Conservation (phyloP, 2,113 vertebrate genomes). For the Ammodytes dubius region DNA sequence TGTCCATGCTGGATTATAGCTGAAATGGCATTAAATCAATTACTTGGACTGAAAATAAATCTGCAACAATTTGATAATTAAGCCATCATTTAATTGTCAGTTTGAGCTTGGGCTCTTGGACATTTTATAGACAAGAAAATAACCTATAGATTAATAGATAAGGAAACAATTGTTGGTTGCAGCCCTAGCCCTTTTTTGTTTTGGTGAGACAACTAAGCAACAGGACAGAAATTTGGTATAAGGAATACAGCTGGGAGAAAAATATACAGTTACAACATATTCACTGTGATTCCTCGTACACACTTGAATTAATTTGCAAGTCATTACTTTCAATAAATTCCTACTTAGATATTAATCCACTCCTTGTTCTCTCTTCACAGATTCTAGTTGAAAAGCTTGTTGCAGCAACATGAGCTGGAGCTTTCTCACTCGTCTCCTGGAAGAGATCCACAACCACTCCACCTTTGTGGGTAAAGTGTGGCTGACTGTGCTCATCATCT, state of each 20-base stretch:
- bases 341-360: background rate
- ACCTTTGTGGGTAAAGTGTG: constrained; percentile 99
- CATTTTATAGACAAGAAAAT: background rate
- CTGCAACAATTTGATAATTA: background rate
- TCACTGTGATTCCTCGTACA: background rate
- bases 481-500: constrained; percentile 97
- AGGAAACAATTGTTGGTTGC: background rate
- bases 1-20: background rate
- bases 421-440: constrained; percentile 97
- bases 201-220: background rate
- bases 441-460: constrained; percentile 99
- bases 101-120: background rate
- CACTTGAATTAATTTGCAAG: background rate
- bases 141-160: background rate
- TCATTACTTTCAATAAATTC: background rate
- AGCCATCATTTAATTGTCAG: background rate
- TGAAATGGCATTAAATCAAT: background rate
- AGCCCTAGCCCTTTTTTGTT: background rate
- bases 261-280: background rate
- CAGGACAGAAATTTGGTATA: background rate
- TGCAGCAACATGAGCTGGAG: constrained; percentile 99
- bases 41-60: background rate
- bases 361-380: constrained; percentile 75
- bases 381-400: constrained; percentile 88
- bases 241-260: background rate